Percentiles rank a stretch among this genome's conserved stretches.
These are phyloP conservation scores for Drosophila ficusphila DNA, from an alignment of 1,140 invertebrate species.

Conservation along the genomic window DNA sequence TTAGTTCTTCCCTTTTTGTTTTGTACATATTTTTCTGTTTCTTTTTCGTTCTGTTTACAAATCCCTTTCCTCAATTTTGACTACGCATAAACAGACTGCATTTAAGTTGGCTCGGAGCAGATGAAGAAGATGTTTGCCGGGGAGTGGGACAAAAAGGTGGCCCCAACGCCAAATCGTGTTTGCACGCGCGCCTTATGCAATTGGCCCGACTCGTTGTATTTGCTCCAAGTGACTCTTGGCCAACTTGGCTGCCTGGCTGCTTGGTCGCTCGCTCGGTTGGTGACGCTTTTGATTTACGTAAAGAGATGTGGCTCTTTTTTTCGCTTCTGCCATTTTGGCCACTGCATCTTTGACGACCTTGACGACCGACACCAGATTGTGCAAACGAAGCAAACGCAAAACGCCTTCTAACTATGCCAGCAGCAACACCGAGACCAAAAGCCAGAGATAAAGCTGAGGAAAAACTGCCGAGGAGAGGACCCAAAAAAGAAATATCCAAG, in stretches of 20 bases:
- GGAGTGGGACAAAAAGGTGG: slow-evolving; percentile 27
- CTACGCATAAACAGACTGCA: slow-evolving; percentile 19
- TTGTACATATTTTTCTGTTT: too few species aligned
- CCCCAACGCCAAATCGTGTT: slow-evolving; percentile 33
- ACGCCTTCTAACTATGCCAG: slow-evolving; percentile 44
- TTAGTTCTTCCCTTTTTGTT: too few species aligned
- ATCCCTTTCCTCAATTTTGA: not conserved
- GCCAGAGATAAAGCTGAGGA: slow-evolving; percentile 28
- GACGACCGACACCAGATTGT: slow-evolving; percentile 44
- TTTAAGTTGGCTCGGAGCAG: not conserved
- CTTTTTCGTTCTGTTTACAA: too few species aligned
- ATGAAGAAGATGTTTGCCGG: slow-evolving; percentile 22
- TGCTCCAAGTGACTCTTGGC: slow-evolving; percentile 32
- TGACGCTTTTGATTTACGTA: slow-evolving; percentile 47
- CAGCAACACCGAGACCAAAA: slow-evolving; percentile 5
- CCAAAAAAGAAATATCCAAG: slow-evolving; percentile 22
- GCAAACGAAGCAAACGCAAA: slow-evolving; percentile 31
- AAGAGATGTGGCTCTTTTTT: slow-evolving; percentile 14
- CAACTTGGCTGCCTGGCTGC: slow-evolving; percentile 6
- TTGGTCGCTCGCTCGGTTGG: slow-evolving; percentile 8
- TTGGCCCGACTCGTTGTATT: slow-evolving; percentile 27
- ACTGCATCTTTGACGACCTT: slow-evolving; percentile 47
- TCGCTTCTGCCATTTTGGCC: slow-evolving; percentile 35
- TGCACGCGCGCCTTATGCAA: slow-evolving; percentile 43
- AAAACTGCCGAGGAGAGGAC: slow-evolving; percentile 23